These are phyloP conservation scores for Australoheros scitulus DNA, from an alignment of 2,113 vertebrate species.

Conservation along the genomic window DNA sequence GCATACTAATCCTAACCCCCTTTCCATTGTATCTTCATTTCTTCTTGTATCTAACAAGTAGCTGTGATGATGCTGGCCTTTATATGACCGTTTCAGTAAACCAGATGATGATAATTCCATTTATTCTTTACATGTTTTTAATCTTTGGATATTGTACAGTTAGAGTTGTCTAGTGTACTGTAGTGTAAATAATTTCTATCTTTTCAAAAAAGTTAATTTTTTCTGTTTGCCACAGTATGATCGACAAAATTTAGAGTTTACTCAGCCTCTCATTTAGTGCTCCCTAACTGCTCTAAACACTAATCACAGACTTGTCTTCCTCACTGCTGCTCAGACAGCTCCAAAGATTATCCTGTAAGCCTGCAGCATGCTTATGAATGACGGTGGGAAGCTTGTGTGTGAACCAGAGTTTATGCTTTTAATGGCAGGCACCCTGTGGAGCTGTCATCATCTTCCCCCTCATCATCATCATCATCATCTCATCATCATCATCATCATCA, in stretches of 20 bases:
- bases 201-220: not conserved
- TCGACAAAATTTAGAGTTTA: not conserved
- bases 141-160: not conserved
- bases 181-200: too few relatives aligned
- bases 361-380: not conserved
- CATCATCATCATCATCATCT: not conserved
- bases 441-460: constrained; percentile 20
- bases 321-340: not conserved
- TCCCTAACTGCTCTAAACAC: not conserved
- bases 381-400: not conserved
- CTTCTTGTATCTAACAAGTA: too few relatives aligned
- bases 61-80: not conserved
- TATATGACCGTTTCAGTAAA: not conserved
- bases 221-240: not conserved
- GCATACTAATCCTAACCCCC: too few relatives aligned
- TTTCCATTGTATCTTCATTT: too few relatives aligned
- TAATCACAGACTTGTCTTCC: not conserved
- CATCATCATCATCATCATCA: constrained; percentile 13
- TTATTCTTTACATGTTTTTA: too few relatives aligned
- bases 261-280: not conserved
- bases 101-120: not conserved
- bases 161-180: not conserved
- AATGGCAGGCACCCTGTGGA: not conserved
- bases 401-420: constrained; percentile 3
- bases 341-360: not conserved